Evolutionary conservation across 2,113 vertebrate genomes (phyloP).

Genomic region (Rhagologus leucostigma): DNA sequence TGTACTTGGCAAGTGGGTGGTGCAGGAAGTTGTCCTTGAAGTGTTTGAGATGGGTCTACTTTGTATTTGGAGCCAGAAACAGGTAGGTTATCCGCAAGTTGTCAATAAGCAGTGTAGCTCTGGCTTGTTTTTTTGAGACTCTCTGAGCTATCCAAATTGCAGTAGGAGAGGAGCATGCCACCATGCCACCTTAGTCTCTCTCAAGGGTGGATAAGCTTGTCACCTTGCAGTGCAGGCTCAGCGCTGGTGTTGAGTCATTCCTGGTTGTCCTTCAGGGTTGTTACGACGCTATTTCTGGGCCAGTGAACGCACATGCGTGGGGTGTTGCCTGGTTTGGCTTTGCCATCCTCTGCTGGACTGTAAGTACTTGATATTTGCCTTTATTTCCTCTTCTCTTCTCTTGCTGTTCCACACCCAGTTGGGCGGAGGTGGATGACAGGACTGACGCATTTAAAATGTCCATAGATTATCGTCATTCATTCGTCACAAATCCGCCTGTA

Average conservation of each 20-base stretch:
- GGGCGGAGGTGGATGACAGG: neutral
- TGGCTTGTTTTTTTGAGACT: neutral
- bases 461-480: neutral
- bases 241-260: neutral
- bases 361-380: conserved; percentile 64
- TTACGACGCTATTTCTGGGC: conserved; percentile 73
- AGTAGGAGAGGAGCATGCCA: neutral
- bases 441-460: neutral
- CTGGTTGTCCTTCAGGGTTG: conserved; percentile 68
- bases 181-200: neutral
- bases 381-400: neutral
- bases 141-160: neutral
- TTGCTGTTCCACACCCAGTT: neutral
- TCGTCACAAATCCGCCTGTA: neutral
- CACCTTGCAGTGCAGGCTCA: neutral
- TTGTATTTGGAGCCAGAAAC: neutral
- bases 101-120: neutral
- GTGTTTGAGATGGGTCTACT: neutral
- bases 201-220: neutral
- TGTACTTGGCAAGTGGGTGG: neutral
- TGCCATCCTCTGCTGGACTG: conserved; percentile 83
- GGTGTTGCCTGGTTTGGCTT: conserved; percentile 85
- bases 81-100: neutral
- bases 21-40: neutral
- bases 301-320: conserved; percentile 74